Evolutionary conservation across 2,888 invertebrate species (phyloP), one percentile per base, ranked within the genome.

Genomic region (Caenorhabditis sp.): DNA sequence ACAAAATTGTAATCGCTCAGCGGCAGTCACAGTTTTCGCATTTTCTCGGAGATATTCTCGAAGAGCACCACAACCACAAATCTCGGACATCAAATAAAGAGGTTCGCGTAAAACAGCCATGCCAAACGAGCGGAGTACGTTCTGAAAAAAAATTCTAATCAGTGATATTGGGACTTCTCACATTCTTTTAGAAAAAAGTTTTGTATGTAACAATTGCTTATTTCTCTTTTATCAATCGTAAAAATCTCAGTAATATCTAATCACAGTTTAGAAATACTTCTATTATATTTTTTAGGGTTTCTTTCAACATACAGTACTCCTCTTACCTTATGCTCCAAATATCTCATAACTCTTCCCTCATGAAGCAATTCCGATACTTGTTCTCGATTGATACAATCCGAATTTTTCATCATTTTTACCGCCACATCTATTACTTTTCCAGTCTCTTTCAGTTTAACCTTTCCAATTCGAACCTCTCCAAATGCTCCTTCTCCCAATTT

Each of bases 401-500:
- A 23, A 14, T 25, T 58, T 50, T 64, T 57, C 20, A 58, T 43
- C 65, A 65, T 65, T 43, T 65, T 65, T 25, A 65, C 59, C 1
- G 65, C 65, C 1, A 59, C 59, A 2, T 36, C 56, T 3, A 38
- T 26, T 2, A 17, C 17, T 36, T 59, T 65, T 26, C 38, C 50
- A 20, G 36, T 23, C 2, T 23, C 23, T 31, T 53, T 62, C 21
- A n/a, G 8, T 17, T 59, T 52, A 14, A 65, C 8, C 8, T 17
- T 38, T n/a, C 65, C 65, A 20, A 50, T 31, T 17, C 59, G 52
- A 7, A 65, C 65, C 26, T 65, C 65, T 10, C 65, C 65, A 53
- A 65, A 65, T 21, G 65, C 65, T 8, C 65, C 65, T 50, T 59
- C 65, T 7, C 65, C 65, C 7, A 65, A 43, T 21, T 68, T 69